Evolutionary conservation across 2,888 invertebrate species (phyloP), one percentile per base, ranked within the genome.

Genomic region (Beris morrisii): DNA sequence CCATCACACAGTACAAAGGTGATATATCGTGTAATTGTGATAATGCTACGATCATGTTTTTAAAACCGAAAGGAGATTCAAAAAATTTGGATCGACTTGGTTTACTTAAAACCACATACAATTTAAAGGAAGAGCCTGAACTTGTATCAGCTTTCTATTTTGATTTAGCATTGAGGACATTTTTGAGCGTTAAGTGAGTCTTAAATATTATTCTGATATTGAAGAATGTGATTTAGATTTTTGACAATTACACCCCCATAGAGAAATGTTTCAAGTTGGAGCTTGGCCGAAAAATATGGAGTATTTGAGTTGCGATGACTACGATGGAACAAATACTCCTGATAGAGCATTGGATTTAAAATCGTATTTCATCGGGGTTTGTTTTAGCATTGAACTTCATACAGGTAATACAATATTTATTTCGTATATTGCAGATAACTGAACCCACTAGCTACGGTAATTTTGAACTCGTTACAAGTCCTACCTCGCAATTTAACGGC

Each of bases 131-230:
- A 66, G 86, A 87, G 73, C 91, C 91, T 3, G 88, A 90, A 80
- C 88, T 93, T 69, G 86, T 89, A 50, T 87, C 91, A 1, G 90
- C 91, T 5, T 95, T 95, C 80, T 94, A 95, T 81, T 95, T 93
- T 79, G 95, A 96, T 80, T 80, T 95, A 69, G 87, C 90, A 30
- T 78, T 91, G 67, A 83, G 89, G 71, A 86, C 91, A 4, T 87
- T 92, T 74, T 79, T 90, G 72, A 85, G 91, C 6, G 82, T 91
- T 70, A 90, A 88, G 91, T 90, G 83, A 74, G 5, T 31, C 50
- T 38, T 13, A 52, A 44, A 5, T 31, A 43, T 15, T 32, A 44
- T n/a, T n/a, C n/a, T 44, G 7, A 31, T 65, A 12, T 28, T 38
- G 50, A 44, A 12, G 44, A 44, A 44, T 44, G 2, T 44, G 44